These are phyloP conservation scores for Chinchilla lanigera DNA, from an alignment of 2,113 vertebrate genomes.

Conservation along the genomic window DNA sequence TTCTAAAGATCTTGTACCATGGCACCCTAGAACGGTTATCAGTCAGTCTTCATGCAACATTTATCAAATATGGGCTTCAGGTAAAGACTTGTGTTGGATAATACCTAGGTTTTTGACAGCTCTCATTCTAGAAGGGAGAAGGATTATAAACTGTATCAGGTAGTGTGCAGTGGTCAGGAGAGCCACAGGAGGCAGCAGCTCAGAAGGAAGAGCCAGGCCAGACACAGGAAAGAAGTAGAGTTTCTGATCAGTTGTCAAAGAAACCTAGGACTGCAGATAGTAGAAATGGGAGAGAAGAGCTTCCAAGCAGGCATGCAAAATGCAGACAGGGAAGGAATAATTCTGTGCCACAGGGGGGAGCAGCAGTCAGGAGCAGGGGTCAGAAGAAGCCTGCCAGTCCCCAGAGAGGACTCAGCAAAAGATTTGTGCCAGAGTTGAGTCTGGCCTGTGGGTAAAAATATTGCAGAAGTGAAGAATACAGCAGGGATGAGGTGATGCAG, in stretches of 20 bases:
- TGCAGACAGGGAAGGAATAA: not conserved
- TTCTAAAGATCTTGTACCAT: not conserved
- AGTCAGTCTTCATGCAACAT: rapidly evolving
- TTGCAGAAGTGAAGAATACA: rapidly evolving
- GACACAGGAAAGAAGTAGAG: not conserved
- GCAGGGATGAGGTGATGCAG: rapidly evolving
- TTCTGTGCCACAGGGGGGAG: no score
- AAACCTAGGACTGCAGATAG: rapidly evolving
- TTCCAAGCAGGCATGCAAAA: not conserved
- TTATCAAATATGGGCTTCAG: not conserved
- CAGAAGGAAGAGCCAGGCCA: rapidly evolving
- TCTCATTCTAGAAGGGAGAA: rapidly evolving
- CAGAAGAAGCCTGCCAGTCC: rapidly evolving
- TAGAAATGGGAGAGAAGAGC: not conserved
- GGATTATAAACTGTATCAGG: rapidly evolving
- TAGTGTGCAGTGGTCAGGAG: rapidly evolving
- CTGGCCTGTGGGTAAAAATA: not conserved
- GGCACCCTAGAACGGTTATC: rapidly evolving
- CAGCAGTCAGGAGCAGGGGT: rapidly evolving
- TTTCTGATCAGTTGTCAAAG: rapidly evolving
- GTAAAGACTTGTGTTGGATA: rapidly evolving
- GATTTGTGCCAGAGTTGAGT: not conserved
- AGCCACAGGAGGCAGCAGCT: rapidly evolving
- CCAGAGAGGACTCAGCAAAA: not conserved
- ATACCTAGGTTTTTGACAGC: rapidly evolving